Conservation (phyloP, 2,797 vertebrate genomes). For the Mormyrops boulengeri region DNA sequence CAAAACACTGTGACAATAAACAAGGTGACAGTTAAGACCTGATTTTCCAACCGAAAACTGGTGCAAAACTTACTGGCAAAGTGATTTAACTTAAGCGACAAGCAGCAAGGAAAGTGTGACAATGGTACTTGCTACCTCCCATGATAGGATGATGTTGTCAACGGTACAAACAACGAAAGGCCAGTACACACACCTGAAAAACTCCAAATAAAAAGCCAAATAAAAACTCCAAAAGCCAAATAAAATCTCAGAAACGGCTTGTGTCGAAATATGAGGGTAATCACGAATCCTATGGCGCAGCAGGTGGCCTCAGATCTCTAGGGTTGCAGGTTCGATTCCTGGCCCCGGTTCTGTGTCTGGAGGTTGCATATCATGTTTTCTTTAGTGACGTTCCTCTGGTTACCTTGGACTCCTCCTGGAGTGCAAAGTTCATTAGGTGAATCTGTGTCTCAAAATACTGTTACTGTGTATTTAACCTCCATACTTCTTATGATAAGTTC, state of each 20-base stretch:
- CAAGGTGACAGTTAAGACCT: neutral
- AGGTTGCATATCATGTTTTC: neutral
- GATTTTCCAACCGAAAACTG: neutral
- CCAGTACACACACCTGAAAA: neutral
- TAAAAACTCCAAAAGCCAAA: neutral
- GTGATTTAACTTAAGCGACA: neutral
- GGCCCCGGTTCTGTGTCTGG: neutral
- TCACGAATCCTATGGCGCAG: neutral
- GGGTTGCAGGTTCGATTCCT: neutral
- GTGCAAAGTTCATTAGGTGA: neutral
- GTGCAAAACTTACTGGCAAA: neutral
- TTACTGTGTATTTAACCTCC: neutral
- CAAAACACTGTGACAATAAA: neutral
- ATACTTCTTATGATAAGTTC: neutral
- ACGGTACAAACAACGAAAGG: neutral
- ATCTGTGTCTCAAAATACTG: constrained; percentile 1
- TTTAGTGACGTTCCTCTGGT: neutral
- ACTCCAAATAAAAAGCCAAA: neutral
- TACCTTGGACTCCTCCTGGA: neutral
- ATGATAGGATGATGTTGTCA: neutral
- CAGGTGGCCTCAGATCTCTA: neutral
- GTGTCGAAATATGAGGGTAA: neutral
- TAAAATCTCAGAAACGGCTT: neutral
- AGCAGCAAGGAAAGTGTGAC: neutral
- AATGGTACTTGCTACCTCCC: neutral